phyloP scores from a whole-genome alignment of 2,797 vertebrate species.

The Spheniscus humboldti region DNA sequence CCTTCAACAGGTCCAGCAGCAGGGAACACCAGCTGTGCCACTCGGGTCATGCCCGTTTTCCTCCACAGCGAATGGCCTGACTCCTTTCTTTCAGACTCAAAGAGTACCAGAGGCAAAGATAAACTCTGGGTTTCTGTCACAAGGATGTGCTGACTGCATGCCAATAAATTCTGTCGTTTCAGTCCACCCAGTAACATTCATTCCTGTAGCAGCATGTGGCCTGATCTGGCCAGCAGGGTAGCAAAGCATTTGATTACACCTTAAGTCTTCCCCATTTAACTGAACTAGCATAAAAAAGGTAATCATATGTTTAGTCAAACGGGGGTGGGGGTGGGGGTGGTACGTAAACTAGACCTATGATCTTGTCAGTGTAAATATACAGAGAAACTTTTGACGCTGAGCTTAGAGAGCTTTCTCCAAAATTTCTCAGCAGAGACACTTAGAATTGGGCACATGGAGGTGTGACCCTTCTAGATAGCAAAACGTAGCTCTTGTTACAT shows the following conservation, averaged over 20 bases:
- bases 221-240: neutral
- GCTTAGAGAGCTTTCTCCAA: neutral
- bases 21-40: neutral
- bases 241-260: neutral
- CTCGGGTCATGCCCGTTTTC: neutral
- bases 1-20: neutral
- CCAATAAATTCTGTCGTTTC: neutral
- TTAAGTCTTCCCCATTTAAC: neutral
- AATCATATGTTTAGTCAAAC: neutral
- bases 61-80: neutral
- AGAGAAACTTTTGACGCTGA: neutral
- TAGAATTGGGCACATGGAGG: neutral
- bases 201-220: neutral
- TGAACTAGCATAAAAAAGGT: neutral
- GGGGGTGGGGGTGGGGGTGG: no score
- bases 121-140: neutral
- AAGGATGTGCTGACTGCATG: neutral
- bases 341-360: neutral
- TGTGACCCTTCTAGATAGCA: neutral
- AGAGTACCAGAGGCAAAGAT: neutral
- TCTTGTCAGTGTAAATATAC: neutral
- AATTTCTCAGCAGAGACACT: neutral
- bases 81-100: neutral
- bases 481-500: neutral
- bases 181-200: neutral